phyloP scores from a whole-genome alignment of 53 echinoderm and acorn worm genomes.

The Temnopleurus reevesii region DNA sequence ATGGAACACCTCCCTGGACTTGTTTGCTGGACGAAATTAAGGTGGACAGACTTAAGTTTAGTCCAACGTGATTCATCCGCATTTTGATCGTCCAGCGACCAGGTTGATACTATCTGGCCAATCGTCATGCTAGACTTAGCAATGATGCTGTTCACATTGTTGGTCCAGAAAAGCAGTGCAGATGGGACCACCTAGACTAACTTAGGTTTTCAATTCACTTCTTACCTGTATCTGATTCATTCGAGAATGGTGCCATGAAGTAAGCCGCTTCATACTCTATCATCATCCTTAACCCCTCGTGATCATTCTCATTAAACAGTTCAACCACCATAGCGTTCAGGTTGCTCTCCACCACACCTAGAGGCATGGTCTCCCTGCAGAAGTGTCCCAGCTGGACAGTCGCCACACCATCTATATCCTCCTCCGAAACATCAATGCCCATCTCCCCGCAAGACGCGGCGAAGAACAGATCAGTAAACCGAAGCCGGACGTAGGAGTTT shows the following conservation, averaged over 20 bases:
- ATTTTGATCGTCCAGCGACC: no score
- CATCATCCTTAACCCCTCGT: background rate
- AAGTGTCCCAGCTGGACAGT: background rate
- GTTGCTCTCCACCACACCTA: background rate
- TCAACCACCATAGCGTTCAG: background rate
- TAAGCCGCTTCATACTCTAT: conserved; percentile 31
- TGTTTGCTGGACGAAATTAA: no score
- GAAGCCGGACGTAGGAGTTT: background rate
- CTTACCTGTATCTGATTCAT: background rate
- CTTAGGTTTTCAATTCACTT: no score
- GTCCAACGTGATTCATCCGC: no score
- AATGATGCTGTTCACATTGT: no score
- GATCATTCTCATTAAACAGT: background rate
- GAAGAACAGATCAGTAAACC: background rate
- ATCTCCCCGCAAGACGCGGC: background rate
- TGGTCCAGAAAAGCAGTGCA: no score
- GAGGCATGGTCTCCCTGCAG: background rate
- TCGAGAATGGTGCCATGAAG: background rate
- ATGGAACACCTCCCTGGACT: no score
- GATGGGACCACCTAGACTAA: no score
- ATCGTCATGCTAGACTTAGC: no score
- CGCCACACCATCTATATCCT: background rate
- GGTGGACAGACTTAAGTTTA: no score
- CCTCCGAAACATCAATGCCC: background rate
- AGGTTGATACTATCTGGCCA: no score